phyloP scores from a whole-genome alignment of 2,113 vertebrate species.

The Misgurnus mizolepis region DNA sequence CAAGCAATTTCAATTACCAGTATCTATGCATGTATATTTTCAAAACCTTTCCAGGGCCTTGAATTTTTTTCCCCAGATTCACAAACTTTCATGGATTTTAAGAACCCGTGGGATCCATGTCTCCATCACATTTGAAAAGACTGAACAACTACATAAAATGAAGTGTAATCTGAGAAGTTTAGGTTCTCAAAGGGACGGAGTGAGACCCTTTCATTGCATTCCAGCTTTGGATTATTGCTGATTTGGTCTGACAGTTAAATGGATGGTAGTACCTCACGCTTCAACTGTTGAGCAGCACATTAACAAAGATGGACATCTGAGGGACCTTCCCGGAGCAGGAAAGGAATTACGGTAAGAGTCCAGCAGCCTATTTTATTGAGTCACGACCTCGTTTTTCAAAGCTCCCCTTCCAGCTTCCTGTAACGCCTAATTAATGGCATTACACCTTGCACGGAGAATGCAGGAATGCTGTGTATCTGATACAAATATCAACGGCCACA shows the following conservation, averaged over 20 bases:
- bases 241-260: constrained; percentile 53
- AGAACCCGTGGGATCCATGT: neutral
- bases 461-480: neutral
- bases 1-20: too few species aligned
- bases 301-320: constrained; percentile 52
- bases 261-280: constrained; percentile 15
- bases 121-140: neutral
- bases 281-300: constrained; percentile 49
- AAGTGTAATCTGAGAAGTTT: constrained; percentile 8
- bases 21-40: too few species aligned
- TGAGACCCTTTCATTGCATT: neutral
- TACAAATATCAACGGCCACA: constrained; percentile 3
- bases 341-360: neutral
- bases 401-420: neutral
- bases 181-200: neutral
- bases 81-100: too few species aligned
- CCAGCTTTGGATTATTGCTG: constrained; percentile 39
- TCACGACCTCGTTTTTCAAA: neutral
- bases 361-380: neutral
- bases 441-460: neutral
- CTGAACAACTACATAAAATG: neutral
- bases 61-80: too few species aligned
- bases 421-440: constrained; percentile 2
- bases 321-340: constrained; percentile 37
- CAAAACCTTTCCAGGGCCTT: too few species aligned